Evolutionary conservation across 2,888 invertebrate species (phyloP), one percentile per base, ranked within the genome.

Genomic region (Sialis lutaria): DNA sequence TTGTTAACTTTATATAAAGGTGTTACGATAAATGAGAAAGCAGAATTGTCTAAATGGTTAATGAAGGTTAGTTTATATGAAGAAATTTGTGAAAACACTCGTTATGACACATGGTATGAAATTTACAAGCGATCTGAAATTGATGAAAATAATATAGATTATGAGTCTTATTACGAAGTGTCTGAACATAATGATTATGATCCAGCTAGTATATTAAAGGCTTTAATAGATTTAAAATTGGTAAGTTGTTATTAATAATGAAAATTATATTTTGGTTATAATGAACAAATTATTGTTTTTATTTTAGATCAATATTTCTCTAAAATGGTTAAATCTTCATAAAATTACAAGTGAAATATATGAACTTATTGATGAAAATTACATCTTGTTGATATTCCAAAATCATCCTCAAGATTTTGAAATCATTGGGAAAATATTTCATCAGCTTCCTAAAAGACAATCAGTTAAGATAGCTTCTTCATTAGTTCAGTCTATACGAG

Each of bases 241-340:
- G 72, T 71, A 60, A 47, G 42, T 52, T 32, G 34, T 42, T 33
- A 32, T 34, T 33, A 13, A 31, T 50, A 6, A 33, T 42, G 22
- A 22, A 22, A 22, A 22, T 2, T 22, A 2, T 22, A 22, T 22
- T 22, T 22, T 22, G 22, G 4, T 37, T 44, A 43, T 12, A 31
- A 9, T 39, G 40, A 39, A 33, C 8, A 40, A 10, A 40, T 33
- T 32, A 10, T 8, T 44, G 44, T 49, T 46, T 53, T 49, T 49
- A 50, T 67, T 67, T 48, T 64, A 79, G 72, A 73, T 74, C 51
- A 73, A 79, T 54, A 57, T 82, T 2, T 78, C 84, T 53, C 65
- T 81, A 42, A 74, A 80, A 50, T 85, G 83, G 77, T 72, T 81
- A 7, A 73, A 78, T 42, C 71, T 75, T 7, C 77, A 82, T 52